A percentile compares a stretch with the other conserved stretches of the same genome.
Evolutionary conservation across 2,797 vertebrate genomes (phyloP).

Genomic region (Lutjanus argentimaculatus): DNA sequence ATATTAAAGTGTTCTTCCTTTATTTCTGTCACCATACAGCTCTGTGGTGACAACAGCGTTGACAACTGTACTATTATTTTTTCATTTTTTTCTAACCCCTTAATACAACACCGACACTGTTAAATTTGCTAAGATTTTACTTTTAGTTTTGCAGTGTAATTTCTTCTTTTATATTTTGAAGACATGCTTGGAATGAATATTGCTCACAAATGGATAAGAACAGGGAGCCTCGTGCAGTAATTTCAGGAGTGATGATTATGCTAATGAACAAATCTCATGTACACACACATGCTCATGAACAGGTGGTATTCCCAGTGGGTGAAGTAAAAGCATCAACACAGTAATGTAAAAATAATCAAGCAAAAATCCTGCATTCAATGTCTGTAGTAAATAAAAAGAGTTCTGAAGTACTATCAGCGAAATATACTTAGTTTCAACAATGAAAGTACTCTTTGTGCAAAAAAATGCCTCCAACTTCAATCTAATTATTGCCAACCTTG

Average conservation of each 20-base stretch:
- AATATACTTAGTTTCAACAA: neutral
- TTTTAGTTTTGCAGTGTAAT: neutral
- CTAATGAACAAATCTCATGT: neutral
- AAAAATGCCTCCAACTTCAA: neutral
- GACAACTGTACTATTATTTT: conserved; percentile 2
- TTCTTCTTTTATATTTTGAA: too few relatives aligned
- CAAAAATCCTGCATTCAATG: neutral
- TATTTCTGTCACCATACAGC: neutral
- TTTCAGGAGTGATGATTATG: neutral
- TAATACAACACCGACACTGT: neutral
- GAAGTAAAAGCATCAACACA: neutral
- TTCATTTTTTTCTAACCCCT: neutral
- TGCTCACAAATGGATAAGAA: neutral
- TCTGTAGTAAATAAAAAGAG: neutral
- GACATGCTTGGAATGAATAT: neutral
- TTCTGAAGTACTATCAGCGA: neutral
- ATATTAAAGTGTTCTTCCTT: neutral
- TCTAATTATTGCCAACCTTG: neutral
- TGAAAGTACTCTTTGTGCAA: neutral
- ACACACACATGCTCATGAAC: neutral
- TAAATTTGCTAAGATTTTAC: conserved; percentile 1
- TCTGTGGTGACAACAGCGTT: neutral
- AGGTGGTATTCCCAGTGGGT: neutral
- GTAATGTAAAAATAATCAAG: neutral
- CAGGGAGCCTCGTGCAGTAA: neutral